Evolutionary conservation across 2,113 vertebrate genomes (phyloP), one percentile per base, ranked within the genome.

Genomic region (Aegotheles bennettii): DNA sequence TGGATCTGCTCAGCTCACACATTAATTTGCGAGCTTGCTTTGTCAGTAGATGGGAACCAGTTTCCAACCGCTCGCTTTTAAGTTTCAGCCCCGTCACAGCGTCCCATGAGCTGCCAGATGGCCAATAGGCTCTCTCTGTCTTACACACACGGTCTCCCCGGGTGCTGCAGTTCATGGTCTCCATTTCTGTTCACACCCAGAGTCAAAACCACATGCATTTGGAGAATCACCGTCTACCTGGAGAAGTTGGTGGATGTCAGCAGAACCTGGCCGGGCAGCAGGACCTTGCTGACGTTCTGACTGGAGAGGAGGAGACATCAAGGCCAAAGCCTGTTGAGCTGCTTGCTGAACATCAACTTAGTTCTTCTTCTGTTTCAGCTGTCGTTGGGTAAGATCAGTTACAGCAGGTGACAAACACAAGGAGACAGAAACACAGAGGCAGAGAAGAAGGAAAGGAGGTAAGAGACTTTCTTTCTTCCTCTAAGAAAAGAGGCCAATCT

Each of bases 231-330:
- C 67, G 2, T 68, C 87, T 25, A 36, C 40, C 4, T 0, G 50
- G 26, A 94, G 87, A 69, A 40, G 56, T 0, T 14, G 6, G 53
- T 3, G 5, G 88, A 56, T 63, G 25, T 26, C 38, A 42, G 92
- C 73, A 50, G 71, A 84, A 35, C 28, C 17, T 21, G 79, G 89
- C 42, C 56, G 11, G 48, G n/a, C 56, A 84, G 60, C 36, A 64
- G 86, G 87, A 63, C 75, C 26, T 77, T 11, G 43, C 59, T 80
- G 73, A 54, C 0, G 4, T 69, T 70, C 35, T 0, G 1, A 50
- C 25, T 75, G 73, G 60, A 96, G 93, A 96, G 94, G 91, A 95
- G 94, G 92, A 93, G 95, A 68, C 88, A 86, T 73, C 92, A 51
- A 89, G 95, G 65, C 88, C 69, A 11, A 48, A 40, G 11, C 57